Percentiles rank a stretch among this genome's conserved stretches.
phyloP scores from a whole-genome alignment of 2,888 invertebrate species.

The Tetheella fluctuosa region DNA sequence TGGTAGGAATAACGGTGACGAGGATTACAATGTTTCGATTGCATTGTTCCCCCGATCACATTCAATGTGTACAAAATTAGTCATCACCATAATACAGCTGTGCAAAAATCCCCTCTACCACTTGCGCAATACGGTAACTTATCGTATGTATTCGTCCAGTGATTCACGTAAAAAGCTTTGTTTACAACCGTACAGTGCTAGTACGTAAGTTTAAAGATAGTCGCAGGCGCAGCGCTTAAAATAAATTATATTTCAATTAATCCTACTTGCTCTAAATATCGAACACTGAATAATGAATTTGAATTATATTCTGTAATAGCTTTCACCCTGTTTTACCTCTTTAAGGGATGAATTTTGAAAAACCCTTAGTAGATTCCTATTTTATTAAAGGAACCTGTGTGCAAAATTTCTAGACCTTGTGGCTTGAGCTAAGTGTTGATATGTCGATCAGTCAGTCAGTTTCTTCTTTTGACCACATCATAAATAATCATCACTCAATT shows the following conservation, averaged over 20 bases:
- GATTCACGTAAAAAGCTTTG: conserved; percentile 18
- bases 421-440: too few species aligned
- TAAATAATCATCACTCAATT: too few species aligned
- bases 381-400: too few species aligned
- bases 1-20: not conserved
- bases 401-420: too few species aligned
- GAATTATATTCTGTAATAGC: too few species aligned
- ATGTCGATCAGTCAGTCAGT: too few species aligned
- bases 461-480: too few species aligned
- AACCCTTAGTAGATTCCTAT: too few species aligned
- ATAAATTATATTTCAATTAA: conserved; percentile 18
- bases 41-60: conserved; percentile 10
- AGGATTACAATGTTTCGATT: not conserved
- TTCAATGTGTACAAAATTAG: conserved; percentile 3
- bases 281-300: not conserved
- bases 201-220: conserved; percentile 23
- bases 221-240: conserved; percentile 19
- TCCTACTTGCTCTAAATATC: conserved; percentile 8
- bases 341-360: too few species aligned
- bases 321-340: too few species aligned
- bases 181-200: conserved; percentile 22
- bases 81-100: conserved; percentile 4
- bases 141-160: conserved; percentile 5
- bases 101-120: not conserved
- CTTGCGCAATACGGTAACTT: not conserved